phyloP scores from a whole-genome alignment of 2,888 invertebrate species.

The Apodemia mormo region DNA sequence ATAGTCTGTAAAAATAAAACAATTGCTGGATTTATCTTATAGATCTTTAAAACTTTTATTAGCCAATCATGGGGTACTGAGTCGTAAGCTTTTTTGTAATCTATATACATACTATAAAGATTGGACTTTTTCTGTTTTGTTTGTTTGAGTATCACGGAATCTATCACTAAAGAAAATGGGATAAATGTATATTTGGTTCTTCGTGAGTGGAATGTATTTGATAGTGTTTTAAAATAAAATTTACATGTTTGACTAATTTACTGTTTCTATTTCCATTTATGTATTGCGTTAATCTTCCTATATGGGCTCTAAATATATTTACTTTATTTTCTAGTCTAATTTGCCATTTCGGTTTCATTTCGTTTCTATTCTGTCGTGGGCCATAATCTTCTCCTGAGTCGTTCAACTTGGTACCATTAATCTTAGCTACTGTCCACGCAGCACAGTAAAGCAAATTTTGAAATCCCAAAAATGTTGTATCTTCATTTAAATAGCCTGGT shows the following conservation, averaged over 20 bases:
- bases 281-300: background rate
- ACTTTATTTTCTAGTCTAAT: background rate
- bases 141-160: background rate
- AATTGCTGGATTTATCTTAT: background rate
- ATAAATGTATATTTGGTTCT: background rate
- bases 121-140: background rate
- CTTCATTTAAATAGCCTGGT: background rate
- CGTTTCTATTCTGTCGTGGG: background rate
- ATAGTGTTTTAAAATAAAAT: background rate
- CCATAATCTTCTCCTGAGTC: background rate
- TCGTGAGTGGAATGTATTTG: background rate
- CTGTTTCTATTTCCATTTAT: background rate
- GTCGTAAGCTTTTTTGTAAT: conserved; percentile 13
- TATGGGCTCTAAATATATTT: background rate
- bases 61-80: background rate
- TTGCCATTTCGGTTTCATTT: background rate
- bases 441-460: background rate
- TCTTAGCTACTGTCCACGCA: background rate
- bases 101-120: conserved; percentile 2
- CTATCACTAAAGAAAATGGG: background rate
- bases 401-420: background rate
- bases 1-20: background rate
- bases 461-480: background rate
- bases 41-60: background rate
- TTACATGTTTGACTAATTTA: background rate